These are phyloP conservation scores for Pygoscelis antarcticus DNA, from an alignment of 2,113 vertebrate species.

Conservation along the genomic window DNA sequence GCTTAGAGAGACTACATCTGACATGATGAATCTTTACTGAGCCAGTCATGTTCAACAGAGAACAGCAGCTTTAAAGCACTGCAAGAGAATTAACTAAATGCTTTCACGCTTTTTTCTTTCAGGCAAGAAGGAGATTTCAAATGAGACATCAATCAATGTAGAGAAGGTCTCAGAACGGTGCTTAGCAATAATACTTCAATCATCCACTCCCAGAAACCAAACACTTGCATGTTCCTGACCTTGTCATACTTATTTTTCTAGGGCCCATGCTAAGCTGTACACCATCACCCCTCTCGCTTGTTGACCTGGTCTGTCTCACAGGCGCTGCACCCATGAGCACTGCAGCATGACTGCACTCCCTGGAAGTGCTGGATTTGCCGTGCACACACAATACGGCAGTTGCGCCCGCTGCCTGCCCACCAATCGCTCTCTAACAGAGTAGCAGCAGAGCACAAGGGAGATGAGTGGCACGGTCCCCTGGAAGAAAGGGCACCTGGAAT, in stretches of 20 bases:
- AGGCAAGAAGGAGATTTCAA: constrained; percentile 13
- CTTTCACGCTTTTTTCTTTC: background rate
- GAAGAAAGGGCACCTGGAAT: background rate
- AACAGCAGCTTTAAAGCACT: background rate
- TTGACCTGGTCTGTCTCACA: background rate
- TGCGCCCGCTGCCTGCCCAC: background rate
- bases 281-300: background rate
- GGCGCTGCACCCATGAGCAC: background rate
- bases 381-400: background rate
- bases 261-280: background rate
- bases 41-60: background rate
- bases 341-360: background rate
- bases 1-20: background rate
- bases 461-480: background rate
- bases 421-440: background rate
- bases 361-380: background rate
- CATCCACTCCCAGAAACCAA: background rate
- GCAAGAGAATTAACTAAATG: background rate
- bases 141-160: constrained; percentile 1
- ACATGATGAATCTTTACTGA: background rate
- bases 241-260: background rate
- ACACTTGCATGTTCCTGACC: background rate
- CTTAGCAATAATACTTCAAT: background rate
- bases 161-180: background rate
- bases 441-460: background rate